Evolutionary conservation across 2,888 invertebrate species (phyloP).

Genomic region (Reticulitermes lucifugus): DNA sequence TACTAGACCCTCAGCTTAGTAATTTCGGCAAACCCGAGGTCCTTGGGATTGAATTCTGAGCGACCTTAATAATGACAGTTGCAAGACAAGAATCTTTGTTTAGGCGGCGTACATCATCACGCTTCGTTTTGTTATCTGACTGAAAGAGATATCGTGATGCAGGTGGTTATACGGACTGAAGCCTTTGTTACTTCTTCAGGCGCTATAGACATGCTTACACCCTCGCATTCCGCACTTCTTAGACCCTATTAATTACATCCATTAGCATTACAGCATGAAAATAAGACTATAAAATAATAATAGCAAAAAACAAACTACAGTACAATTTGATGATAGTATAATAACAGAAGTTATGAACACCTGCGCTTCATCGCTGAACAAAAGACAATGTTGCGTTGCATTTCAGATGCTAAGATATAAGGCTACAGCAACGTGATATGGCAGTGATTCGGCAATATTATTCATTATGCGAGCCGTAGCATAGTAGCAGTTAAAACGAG

Average conservation of each 20-base stretch:
- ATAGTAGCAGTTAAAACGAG: background rate
- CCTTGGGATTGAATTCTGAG: too few species aligned
- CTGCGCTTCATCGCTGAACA: constrained; percentile 4
- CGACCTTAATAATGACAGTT: too few species aligned
- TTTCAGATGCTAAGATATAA: background rate
- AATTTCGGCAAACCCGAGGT: too few species aligned
- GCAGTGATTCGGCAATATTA: background rate
- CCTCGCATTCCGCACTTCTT: background rate
- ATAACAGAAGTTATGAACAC: background rate
- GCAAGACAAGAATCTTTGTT: too few species aligned
- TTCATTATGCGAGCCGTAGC: background rate
- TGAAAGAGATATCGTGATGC: background rate
- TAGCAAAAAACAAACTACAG: background rate
- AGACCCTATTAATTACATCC: background rate
- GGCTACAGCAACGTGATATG: background rate
- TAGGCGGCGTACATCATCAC: too few species aligned
- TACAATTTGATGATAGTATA: background rate
- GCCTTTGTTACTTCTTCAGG: background rate
- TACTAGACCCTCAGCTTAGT: too few species aligned
- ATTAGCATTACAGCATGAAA: background rate
- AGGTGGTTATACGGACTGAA: background rate
- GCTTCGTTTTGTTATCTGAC: background rate
- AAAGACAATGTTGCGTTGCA: background rate
- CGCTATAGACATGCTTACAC: background rate
- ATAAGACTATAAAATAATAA: background rate